A percentile compares a stretch with the other conserved stretches of the same genome.
These are phyloP conservation scores for Cephus pulcher DNA, from an alignment of 2,888 invertebrate species.

Conservation along the genomic window DNA sequence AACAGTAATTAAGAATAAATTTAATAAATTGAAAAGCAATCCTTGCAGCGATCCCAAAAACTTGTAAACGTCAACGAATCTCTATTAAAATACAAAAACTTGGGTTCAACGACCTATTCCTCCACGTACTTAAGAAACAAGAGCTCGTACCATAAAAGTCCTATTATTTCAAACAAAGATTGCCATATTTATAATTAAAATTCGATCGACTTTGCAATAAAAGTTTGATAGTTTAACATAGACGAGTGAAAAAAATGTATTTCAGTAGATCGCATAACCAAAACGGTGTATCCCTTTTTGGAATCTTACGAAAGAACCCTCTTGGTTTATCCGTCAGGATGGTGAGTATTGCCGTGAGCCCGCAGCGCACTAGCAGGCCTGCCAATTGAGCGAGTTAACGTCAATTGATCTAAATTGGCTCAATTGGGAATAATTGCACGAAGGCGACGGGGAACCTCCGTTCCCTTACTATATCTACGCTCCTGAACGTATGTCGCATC, in stretches of 20 bases:
- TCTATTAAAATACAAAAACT: neutral
- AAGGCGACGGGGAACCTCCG: constrained; percentile 63
- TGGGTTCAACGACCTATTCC: neutral
- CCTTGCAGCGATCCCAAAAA: neutral
- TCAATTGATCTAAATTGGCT: constrained; percentile 64
- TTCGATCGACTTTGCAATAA: neutral
- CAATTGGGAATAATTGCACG: constrained; percentile 64
- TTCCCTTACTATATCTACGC: constrained; percentile 29
- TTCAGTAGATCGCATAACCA: neutral
- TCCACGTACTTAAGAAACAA: neutral
- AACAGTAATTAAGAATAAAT: neutral
- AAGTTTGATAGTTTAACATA: neutral
- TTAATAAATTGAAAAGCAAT: neutral
- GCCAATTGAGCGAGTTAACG: constrained; percentile 65
- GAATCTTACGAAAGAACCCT: neutral
- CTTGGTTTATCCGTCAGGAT: constrained; percentile 22
- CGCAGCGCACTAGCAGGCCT: constrained; percentile 32
- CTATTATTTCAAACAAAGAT: neutral
- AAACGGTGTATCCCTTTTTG: neutral
- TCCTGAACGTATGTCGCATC: constrained; percentile 1
- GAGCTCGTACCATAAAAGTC: neutral
- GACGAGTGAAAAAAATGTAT: neutral
- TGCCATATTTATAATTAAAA: neutral
- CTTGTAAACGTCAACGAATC: neutral
- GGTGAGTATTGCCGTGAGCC: constrained; percentile 31